Percentiles rank a stretch among this genome's conserved stretches.
Conservation (phyloP, 2,113 vertebrate species). For the Psittacara wagleri region DNA sequence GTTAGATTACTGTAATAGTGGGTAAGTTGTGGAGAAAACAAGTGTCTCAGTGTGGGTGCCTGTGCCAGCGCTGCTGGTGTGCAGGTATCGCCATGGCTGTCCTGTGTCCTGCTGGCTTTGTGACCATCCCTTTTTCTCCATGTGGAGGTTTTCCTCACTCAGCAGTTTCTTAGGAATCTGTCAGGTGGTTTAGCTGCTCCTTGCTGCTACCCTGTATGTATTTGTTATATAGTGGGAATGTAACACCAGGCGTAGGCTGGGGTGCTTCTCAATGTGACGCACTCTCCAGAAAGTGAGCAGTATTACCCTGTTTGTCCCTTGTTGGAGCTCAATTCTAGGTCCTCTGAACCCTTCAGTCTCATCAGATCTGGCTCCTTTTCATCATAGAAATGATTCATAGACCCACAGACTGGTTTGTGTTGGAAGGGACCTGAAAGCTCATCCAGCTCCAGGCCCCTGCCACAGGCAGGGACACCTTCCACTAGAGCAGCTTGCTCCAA, state of each 20-base stretch:
- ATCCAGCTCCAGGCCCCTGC: background rate
- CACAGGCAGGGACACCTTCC: background rate
- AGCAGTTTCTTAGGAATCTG: background rate
- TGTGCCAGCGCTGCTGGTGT: background rate
- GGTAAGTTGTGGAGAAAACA: background rate
- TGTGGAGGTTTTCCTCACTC: background rate
- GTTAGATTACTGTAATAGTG: rapidly evolving
- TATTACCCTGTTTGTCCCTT: background rate
- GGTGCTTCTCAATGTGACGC: background rate
- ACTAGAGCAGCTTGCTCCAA: background rate
- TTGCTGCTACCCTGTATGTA: background rate
- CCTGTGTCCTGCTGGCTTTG: background rate
- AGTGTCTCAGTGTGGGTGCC: background rate
- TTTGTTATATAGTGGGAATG: background rate
- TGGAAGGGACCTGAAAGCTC: background rate
- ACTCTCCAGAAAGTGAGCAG: background rate
- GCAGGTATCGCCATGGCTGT: background rate
- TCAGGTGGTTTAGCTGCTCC: background rate
- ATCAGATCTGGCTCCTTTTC: background rate
- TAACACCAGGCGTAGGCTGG: background rate
- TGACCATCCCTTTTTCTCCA: background rate
- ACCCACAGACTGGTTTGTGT: background rate
- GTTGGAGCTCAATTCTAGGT: background rate
- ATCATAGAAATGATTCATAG: background rate
- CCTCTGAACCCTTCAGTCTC: background rate